Percentiles rank a stretch among this genome's conserved stretches.
phyloP scores from a whole-genome alignment of 1,140 invertebrate genomes.

The Neotoxoptera formosana region DNA sequence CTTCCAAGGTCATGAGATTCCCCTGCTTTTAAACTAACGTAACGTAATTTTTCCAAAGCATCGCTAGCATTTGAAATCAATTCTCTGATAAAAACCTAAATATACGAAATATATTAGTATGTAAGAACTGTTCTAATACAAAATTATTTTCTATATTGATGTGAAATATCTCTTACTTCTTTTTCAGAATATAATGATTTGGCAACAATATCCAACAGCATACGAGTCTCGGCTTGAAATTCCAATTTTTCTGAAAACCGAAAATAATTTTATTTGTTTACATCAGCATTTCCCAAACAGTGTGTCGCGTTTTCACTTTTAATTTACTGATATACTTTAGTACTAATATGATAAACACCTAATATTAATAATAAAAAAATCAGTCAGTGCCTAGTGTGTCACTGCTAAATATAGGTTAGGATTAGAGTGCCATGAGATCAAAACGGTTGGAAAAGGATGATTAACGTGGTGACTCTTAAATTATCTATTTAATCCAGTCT shows the following conservation, averaged over 20 bases:
- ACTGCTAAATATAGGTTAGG: too few species aligned
- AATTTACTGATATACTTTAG: too few species aligned
- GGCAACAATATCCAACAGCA: slow-evolving; percentile 96
- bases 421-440: too few species aligned
- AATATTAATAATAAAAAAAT: too few species aligned
- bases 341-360: too few species aligned
- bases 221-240: slow-evolving; percentile 96
- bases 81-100: slow-evolving; percentile 91
- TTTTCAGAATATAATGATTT: slow-evolving; percentile 97
- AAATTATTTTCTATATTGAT: background rate
- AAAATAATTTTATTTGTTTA: background rate
- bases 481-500: background rate
- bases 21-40: slow-evolving; percentile 70
- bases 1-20: slow-evolving; percentile 67
- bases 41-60: slow-evolving; percentile 92
- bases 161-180: slow-evolving; percentile 72
- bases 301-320: too few species aligned
- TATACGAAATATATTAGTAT: slow-evolving; percentile 58
- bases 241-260: slow-evolving; percentile 65
- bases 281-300: too few species aligned
- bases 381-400: too few species aligned
- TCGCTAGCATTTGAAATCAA: slow-evolving; percentile 97
- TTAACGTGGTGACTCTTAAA: background rate
- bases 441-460: too few species aligned
- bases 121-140: too few species aligned